A percentile compares a stretch with the other conserved stretches of the same genome.
Conservation (phyloP, 2,113 vertebrate species). For the Catharus fuscescens region DNA sequence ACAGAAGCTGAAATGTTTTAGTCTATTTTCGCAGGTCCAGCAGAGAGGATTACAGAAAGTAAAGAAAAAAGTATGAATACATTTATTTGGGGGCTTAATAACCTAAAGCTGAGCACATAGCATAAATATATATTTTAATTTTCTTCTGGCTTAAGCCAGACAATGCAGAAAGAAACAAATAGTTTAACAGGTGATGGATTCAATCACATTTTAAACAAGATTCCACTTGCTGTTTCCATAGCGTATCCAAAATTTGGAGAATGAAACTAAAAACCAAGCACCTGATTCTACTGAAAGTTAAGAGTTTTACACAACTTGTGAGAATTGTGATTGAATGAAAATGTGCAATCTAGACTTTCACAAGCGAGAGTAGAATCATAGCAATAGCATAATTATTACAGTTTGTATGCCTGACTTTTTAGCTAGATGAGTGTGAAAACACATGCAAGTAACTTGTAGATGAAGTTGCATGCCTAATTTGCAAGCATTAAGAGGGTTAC, state of each 20-base stretch:
- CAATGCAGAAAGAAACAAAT: neutral
- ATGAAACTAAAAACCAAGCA: neutral
- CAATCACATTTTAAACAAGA: neutral
- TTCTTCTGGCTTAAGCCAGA: conserved; percentile 5
- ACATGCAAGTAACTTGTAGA: conserved; percentile 6
- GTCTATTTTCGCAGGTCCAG: conserved; percentile 43
- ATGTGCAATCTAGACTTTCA: neutral
- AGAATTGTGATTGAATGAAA: neutral
- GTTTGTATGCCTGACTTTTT: conserved; percentile 8
- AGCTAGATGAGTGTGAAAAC: neutral
- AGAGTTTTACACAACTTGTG: neutral
- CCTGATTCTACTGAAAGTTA: neutral
- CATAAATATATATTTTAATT: conserved; percentile 50
- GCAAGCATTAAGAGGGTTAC: conserved; percentile 15
- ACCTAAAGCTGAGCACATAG: conserved; percentile 11
- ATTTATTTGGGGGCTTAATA: conserved; percentile 26
- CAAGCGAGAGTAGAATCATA: neutral
- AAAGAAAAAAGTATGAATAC: conserved; percentile 48
- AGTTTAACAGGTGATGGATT: conserved; percentile 8
- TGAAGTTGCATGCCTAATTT: conserved; percentile 44
- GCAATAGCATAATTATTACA: neutral
- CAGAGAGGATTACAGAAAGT: conserved; percentile 43
- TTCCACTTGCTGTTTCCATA: neutral
- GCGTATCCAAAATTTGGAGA: neutral
- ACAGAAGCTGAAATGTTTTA: conserved; percentile 36